A percentile compares a stretch with the other conserved stretches of the same genome.
Evolutionary conservation across 2,113 vertebrate genomes (phyloP).

Genomic region (Embiotoca jacksoni): DNA sequence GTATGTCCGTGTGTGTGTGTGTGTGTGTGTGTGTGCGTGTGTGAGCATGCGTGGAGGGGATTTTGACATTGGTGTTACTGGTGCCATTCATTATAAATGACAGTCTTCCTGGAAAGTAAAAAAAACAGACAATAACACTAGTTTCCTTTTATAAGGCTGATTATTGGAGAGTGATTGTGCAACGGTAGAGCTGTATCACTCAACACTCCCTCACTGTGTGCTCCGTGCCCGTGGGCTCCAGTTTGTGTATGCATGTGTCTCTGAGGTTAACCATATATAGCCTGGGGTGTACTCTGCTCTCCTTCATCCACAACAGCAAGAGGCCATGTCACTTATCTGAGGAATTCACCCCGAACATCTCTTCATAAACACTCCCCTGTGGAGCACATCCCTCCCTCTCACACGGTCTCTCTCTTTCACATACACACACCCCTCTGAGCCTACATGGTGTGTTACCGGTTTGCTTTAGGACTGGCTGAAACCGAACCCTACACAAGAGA

Average conservation of each 20-base stretch:
- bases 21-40: constrained; percentile 2
- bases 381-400: constrained; percentile 52
- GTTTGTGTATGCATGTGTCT: constrained; percentile 39
- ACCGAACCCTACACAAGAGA: constrained; percentile 32
- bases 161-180: background rate
- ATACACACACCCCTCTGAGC: constrained; percentile 8
- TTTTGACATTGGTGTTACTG: constrained; percentile 30
- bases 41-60: background rate
- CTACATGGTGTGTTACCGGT: constrained; percentile 1
- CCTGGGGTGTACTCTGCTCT: constrained; percentile 34
- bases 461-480: constrained; percentile 43
- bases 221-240: background rate
- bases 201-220: background rate
- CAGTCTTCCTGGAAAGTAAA: background rate
- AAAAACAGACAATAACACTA: background rate
- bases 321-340: constrained; percentile 79
- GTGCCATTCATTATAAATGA: constrained; percentile 24
- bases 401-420: constrained; percentile 24
- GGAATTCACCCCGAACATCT: constrained; percentile 78
- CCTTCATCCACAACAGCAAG: constrained; percentile 48
- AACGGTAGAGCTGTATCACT: background rate
- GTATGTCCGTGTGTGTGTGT: constrained; percentile 2
- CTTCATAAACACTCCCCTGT: constrained; percentile 81
- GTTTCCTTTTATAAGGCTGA: constrained; percentile 7
- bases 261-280: constrained; percentile 60